Percentiles rank a stretch among this genome's conserved stretches.
phyloP scores from a whole-genome alignment of 1,140 invertebrate species.

The Alviniconcha marisindica region DNA sequence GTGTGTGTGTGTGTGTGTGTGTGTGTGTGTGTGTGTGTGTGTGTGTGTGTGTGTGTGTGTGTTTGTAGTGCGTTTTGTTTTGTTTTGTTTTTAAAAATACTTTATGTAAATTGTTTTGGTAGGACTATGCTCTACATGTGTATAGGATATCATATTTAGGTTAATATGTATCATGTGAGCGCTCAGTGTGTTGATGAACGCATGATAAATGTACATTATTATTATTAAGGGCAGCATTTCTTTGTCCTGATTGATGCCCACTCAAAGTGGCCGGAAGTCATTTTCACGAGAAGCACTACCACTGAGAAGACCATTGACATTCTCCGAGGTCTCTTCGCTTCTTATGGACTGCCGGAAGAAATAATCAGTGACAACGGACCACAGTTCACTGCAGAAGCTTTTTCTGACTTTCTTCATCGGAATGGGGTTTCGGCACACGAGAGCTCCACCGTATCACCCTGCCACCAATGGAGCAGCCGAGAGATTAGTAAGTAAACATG shows the following conservation, averaged over 20 bases:
- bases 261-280: slow-evolving; percentile 78
- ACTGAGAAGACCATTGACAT: slow-evolving; percentile 40
- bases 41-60: too few species aligned
- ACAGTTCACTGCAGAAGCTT: slow-evolving; percentile 66
- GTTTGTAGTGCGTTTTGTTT: too few species aligned
- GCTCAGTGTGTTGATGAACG: too few species aligned
- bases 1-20: too few species aligned
- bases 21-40: too few species aligned
- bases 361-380: slow-evolving; percentile 73
- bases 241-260: slow-evolving; percentile 75
- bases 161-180: too few species aligned
- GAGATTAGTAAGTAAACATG: too few species aligned
- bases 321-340: slow-evolving; percentile 36
- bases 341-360: slow-evolving; percentile 54
- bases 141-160: too few species aligned
- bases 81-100: too few species aligned
- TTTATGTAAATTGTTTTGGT: too few species aligned
- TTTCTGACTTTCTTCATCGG: slow-evolving; percentile 57
- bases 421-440: slow-evolving; percentile 63
- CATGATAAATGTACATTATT: too few species aligned
- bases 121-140: too few species aligned
- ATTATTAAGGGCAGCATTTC: slow-evolving; percentile 29
- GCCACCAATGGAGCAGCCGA: slow-evolving; percentile 51
- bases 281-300: slow-evolving; percentile 43
- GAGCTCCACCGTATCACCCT: not conserved